These are phyloP conservation scores for Ptychochromis oligacanthus DNA, from an alignment of 2,113 vertebrate genomes.

Conservation along the genomic window DNA sequence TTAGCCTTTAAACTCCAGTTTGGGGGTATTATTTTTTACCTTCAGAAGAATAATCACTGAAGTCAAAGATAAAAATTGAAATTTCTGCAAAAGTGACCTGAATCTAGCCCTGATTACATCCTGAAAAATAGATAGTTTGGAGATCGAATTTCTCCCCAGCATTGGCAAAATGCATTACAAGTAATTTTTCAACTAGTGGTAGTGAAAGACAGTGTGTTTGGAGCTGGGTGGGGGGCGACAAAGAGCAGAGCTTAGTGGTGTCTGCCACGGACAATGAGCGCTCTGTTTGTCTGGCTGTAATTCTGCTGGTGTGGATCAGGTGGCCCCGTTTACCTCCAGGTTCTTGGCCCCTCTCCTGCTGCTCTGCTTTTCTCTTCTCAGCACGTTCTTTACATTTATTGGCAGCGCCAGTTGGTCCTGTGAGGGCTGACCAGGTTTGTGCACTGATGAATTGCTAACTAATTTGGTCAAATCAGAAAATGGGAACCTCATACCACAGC, in stretches of 20 bases:
- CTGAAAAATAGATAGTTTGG: not conserved
- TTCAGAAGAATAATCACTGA: not conserved
- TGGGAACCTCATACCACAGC: conserved; percentile 12
- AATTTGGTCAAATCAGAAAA: conserved; percentile 61
- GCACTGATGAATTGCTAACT: conserved; percentile 53
- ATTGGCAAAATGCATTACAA: not conserved
- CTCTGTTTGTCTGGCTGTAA: conserved; percentile 87
- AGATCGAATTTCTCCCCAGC: not conserved
- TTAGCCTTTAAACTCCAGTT: not conserved
- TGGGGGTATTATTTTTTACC: not conserved
- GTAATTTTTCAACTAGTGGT: conserved; percentile 49
- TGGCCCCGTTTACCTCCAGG: conserved; percentile 86
- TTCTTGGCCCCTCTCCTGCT: conserved; percentile 80
- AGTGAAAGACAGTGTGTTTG: conserved; percentile 58
- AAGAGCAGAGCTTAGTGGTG: conserved; percentile 88
- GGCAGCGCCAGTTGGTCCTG: conserved; percentile 12
- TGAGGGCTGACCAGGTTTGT: conserved; percentile 15
- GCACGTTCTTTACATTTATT: conserved; percentile 65
- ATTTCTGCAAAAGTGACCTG: not conserved
- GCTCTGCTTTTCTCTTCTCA: conserved; percentile 78
- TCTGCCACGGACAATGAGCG: conserved; percentile 88
- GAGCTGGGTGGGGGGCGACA: conserved; percentile 86
- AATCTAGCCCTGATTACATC: not conserved
- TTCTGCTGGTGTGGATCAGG: conserved; percentile 81
- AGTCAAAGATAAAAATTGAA: not conserved